phyloP scores from a whole-genome alignment of 2,888 invertebrate genomes.

The Punctoribates punctum region DNA sequence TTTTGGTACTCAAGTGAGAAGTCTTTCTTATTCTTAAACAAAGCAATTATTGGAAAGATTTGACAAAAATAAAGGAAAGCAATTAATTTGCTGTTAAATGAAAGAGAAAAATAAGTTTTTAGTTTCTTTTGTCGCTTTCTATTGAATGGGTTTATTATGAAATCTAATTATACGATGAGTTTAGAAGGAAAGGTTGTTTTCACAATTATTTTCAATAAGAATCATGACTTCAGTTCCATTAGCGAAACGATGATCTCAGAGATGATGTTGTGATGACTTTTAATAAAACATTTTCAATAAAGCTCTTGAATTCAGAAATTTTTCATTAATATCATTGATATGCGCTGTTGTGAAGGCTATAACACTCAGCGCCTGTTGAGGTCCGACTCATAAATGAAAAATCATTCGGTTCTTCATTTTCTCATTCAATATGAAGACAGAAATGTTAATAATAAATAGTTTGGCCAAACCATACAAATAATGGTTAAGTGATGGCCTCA shows the following conservation, averaged over 20 bases:
- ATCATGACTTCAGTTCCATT: constrained; percentile 28
- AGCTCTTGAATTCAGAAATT: constrained; percentile 10
- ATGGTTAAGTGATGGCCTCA: constrained; percentile 20
- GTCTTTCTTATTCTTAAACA: background rate
- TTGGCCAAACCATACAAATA: constrained; percentile 24
- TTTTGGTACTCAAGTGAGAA: background rate
- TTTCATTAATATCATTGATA: background rate
- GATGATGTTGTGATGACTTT: background rate
- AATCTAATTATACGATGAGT: background rate
- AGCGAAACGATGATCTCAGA: constrained; percentile 22
- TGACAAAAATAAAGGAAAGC: background rate
- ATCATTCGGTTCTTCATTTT: background rate
- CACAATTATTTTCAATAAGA: background rate
- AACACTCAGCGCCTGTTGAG: background rate
- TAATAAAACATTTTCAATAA: constrained; percentile 20
- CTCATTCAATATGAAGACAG: constrained; percentile 10
- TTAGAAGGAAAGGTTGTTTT: background rate
- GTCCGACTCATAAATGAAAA: background rate
- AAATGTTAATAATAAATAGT: background rate
- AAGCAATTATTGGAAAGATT: no score
- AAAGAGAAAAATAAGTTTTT: background rate
- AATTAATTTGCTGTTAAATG: constrained; percentile 3
- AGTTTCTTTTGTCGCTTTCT: background rate
- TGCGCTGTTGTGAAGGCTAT: background rate
- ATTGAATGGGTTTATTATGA: background rate